phyloP scores from a whole-genome alignment of 2,797 vertebrate species.

The Discoglossus pictus region DNA sequence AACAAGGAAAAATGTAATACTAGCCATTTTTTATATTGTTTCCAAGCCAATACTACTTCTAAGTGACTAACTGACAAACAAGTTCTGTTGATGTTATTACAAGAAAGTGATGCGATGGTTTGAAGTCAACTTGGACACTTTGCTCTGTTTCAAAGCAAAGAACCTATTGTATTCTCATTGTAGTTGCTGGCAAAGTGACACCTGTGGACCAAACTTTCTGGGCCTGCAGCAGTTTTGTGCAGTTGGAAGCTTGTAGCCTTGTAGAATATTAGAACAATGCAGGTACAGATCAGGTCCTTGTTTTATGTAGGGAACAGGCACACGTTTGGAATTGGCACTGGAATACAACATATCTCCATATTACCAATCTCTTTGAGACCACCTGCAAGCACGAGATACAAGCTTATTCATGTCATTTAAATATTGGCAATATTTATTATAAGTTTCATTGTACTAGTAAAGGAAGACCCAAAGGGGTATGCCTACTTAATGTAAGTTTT shows the following conservation, averaged over 20 bases:
- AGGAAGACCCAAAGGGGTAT: too few relatives aligned
- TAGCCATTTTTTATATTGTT: background rate
- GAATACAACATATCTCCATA: background rate
- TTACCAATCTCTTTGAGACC: constrained; percentile 1
- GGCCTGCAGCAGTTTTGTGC: constrained; percentile 11
- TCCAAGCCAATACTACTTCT: background rate
- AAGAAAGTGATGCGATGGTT: background rate
- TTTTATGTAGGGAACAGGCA: constrained; percentile 14
- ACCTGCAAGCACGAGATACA: constrained; percentile 6
- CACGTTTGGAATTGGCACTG: constrained; percentile 21
- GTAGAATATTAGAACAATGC: constrained; percentile 24
- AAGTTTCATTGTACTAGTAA: too few relatives aligned
- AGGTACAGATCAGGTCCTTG: constrained; percentile 13
- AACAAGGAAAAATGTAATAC: background rate
- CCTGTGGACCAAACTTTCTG: constrained; percentile 13
- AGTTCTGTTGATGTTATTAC: background rate
- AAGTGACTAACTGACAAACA: constrained; percentile 7
- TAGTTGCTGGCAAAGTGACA: constrained; percentile 20
- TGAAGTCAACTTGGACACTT: background rate
- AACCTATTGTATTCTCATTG: constrained; percentile 19
- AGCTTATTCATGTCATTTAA: background rate
- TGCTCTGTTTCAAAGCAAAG: constrained; percentile 13
- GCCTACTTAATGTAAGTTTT: too few relatives aligned
- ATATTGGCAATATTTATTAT: too few relatives aligned
- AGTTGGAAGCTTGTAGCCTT: constrained; percentile 24